Percentiles rank a stretch among this genome's conserved stretches.
phyloP scores from a whole-genome alignment of 37 sponge, comb jelly and placozoan species.

The Halichondria panicea region DNA sequence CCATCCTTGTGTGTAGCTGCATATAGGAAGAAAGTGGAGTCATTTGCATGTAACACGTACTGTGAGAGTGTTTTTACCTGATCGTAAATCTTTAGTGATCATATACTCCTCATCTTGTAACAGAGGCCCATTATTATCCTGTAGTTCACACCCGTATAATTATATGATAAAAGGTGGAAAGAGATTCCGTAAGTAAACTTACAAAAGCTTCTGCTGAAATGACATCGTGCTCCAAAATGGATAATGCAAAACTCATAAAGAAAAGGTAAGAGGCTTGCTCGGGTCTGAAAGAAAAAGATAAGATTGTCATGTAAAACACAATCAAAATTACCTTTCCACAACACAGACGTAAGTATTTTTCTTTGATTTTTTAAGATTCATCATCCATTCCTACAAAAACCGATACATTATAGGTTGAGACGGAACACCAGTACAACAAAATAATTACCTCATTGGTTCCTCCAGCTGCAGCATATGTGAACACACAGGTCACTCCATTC shows the following conservation, averaged over 20 bases:
- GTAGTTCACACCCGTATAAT: neutral
- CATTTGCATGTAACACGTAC: neutral
- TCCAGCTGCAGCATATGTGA: conserved; percentile 73
- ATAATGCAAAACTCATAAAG: conserved; percentile 73
- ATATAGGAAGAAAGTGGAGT: conserved; percentile 2
- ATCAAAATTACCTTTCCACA: conserved; percentile 40
- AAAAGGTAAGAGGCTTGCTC: conserved; percentile 68
- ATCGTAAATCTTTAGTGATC: conserved; percentile 24
- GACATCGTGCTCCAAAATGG: conserved; percentile 45
- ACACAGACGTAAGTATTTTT: conserved; percentile 32
- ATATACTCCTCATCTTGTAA: conserved; percentile 71
- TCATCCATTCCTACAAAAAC: conserved; percentile 41
- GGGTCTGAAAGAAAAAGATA: conserved; percentile 21
- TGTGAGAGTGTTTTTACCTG: conserved; percentile 23
- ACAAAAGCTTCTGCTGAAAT: conserved; percentile 71
- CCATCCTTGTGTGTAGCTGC: conserved; percentile 57
- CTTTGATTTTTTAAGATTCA: conserved; percentile 16
- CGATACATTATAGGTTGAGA: neutral
- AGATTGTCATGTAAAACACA: neutral
- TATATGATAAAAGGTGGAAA: neutral
- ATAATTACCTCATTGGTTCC: conserved; percentile 71
- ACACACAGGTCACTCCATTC: conserved; percentile 65
- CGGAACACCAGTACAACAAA: neutral
- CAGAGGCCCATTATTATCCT: conserved; percentile 64
- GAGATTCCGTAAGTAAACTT: conserved; percentile 22